Evolutionary conservation across 2,888 invertebrate species (phyloP).

Genomic region (Athalia rosae): DNA sequence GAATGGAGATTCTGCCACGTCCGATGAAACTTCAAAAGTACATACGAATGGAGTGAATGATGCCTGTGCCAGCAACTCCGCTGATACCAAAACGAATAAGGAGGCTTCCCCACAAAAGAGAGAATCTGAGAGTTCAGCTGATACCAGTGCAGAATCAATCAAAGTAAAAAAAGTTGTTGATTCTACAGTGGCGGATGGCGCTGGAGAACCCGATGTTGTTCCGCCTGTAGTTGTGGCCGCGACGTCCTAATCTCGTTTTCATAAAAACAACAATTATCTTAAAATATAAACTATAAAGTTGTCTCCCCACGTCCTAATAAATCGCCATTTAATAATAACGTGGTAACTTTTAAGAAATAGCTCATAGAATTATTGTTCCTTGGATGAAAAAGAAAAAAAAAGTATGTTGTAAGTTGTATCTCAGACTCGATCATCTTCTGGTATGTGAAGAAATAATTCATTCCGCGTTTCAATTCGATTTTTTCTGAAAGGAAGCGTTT

Average conservation of each 20-base stretch:
- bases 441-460: slow-evolving; percentile 23
- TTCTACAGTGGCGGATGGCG: slow-evolving; percentile 66
- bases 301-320: slow-evolving; percentile 57
- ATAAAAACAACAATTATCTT: slow-evolving; percentile 67
- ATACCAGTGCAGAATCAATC: slow-evolving; percentile 58
- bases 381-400: slow-evolving; percentile 54
- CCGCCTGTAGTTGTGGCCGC: slow-evolving; percentile 69
- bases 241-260: slow-evolving; percentile 70
- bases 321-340: slow-evolving; percentile 67
- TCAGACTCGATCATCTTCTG: slow-evolving; percentile 65
- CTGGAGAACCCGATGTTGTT: slow-evolving; percentile 70
- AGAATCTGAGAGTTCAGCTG: slow-evolving; percentile 59
- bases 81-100: slow-evolving; percentile 53
- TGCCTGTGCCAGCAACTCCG: slow-evolving; percentile 58
- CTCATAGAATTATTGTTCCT: slow-evolving; percentile 67
- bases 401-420: slow-evolving; percentile 57
- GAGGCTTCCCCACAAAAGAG: slow-evolving; percentile 63
- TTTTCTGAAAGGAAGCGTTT: background rate
- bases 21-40: slow-evolving; percentile 58
- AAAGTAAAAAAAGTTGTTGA: slow-evolving; percentile 71
- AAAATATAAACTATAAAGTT: slow-evolving; percentile 66
- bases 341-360: slow-evolving; percentile 66
- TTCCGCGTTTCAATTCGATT: slow-evolving; percentile 16
- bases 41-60: slow-evolving; percentile 68
- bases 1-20: slow-evolving; percentile 57